These are phyloP conservation scores for Fukomys damarensis DNA, from an alignment of 2,113 vertebrate genomes.

Conservation along the genomic window DNA sequence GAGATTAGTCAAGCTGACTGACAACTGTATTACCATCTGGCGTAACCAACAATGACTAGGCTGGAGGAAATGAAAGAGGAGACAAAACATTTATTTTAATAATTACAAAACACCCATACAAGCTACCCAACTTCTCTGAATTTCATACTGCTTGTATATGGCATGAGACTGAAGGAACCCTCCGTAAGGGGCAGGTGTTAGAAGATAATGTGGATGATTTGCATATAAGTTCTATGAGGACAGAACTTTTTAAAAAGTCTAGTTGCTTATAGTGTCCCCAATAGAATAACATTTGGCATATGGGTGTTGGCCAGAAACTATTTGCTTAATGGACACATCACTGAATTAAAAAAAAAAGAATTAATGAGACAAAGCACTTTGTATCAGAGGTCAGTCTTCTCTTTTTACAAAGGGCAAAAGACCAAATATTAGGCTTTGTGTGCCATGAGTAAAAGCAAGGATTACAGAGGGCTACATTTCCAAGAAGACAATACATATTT, in stretches of 20 bases:
- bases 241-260: neutral
- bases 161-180: neutral
- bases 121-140: neutral
- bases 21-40: slow-evolving; percentile 88
- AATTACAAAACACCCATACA: neutral
- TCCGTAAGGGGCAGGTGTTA: neutral
- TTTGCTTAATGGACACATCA: neutral
- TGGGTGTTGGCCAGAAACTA: neutral
- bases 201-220: neutral
- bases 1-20: slow-evolving; percentile 86
- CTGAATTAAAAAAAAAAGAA: neutral
- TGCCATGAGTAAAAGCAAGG: neutral
- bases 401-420: neutral
- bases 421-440: neutral
- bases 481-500: neutral
- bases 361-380: neutral
- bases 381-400: neutral
- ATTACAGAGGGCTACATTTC: neutral
- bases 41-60: slow-evolving; percentile 89
- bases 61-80: slow-evolving; percentile 81
- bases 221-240: neutral
- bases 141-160: neutral
- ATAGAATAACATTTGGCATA: neutral
- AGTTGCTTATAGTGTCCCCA: neutral
- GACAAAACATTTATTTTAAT: slow-evolving; percentile 48